Percentiles rank a stretch among this genome's conserved stretches.
phyloP scores from a whole-genome alignment of 1,140 invertebrate species.

The Heliconius nattereri region DNA sequence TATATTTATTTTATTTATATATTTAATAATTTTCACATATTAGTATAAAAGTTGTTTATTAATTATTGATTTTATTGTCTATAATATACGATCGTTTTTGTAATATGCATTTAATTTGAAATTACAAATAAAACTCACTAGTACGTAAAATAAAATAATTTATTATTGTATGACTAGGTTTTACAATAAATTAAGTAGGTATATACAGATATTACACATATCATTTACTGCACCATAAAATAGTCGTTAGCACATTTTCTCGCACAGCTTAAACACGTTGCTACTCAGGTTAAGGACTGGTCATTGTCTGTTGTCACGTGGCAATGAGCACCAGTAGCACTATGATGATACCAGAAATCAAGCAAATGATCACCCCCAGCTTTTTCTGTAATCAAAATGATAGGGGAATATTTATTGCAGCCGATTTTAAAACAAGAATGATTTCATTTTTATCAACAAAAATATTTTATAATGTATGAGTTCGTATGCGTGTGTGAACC shows the following conservation, averaged over 20 bases:
- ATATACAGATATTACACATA: too few species aligned
- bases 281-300: neutral
- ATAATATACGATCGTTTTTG: too few species aligned
- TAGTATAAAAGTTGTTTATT: too few species aligned
- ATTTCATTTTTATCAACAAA: neutral
- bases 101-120: too few species aligned
- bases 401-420: neutral
- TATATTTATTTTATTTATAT: too few species aligned
- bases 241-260: neutral
- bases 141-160: constrained; percentile 13
- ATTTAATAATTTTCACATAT: too few species aligned
- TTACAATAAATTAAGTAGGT: constrained; percentile 27
- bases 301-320: constrained; percentile 18
- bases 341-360: constrained; percentile 59
- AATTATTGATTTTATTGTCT: too few species aligned
- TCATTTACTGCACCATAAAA: neutral
- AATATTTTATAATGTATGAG: too few species aligned
- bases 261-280: neutral
- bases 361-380: constrained; percentile 58
- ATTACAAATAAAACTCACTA: too few species aligned
- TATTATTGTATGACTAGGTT: constrained; percentile 29
- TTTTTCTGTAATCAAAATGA: constrained; percentile 62
- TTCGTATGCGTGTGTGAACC: too few species aligned
- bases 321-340: constrained; percentile 58
- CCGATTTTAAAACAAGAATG: neutral